Evolutionary conservation across 2,888 invertebrate species (phyloP), one percentile per base, ranked within the genome.

Genomic region (Chymomyza amoena): DNA sequence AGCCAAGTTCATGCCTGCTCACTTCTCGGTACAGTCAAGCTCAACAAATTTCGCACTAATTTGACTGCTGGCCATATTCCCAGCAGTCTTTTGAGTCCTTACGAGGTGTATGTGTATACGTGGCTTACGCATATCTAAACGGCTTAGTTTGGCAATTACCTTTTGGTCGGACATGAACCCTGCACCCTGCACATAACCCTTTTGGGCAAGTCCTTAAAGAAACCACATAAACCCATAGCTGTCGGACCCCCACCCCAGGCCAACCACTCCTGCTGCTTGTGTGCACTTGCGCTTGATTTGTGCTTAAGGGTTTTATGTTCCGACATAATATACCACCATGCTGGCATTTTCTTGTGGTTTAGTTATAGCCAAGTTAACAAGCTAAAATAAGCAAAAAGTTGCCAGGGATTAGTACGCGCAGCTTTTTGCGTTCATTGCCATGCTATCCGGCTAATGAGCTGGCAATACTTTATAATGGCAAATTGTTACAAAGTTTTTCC

Each of bases 121-220:
- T 52, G n/a, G 57, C 56, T 20, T 13, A 45, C 39, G 45, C 64
- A 64, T 64, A 39, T n/a, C 56, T 65, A 65, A 65, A 20, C 45
- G 51, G 60, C 65, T 65, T 66, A 66, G 66, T 65, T 50, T 50
- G 60, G 25, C 65, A 59, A 65, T 59, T 65, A 59, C 59, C 59
- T 65, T 65, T 65, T 45, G 28, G 28, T 51, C 60, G 32, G 39
- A 6, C 39, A 15, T 15, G 20, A 56, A 15, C 15, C 36, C 18
- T 36, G 9, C 32, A 1, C 6, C n/a, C 18, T 36, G 18, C 54
- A 13, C 36, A 65, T 50, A 60, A 66, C 51, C 60, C 59, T 60
- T 39, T 50, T 50, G 18, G 15, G 39, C 0, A 45, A 32, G 32
- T 32, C 32, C 32, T 25, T 6, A 28, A 39, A 15, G 45, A 15